These are phyloP conservation scores for Spinibarbus caldwelli DNA, from an alignment of 2,797 vertebrate species.

Conservation along the genomic window DNA sequence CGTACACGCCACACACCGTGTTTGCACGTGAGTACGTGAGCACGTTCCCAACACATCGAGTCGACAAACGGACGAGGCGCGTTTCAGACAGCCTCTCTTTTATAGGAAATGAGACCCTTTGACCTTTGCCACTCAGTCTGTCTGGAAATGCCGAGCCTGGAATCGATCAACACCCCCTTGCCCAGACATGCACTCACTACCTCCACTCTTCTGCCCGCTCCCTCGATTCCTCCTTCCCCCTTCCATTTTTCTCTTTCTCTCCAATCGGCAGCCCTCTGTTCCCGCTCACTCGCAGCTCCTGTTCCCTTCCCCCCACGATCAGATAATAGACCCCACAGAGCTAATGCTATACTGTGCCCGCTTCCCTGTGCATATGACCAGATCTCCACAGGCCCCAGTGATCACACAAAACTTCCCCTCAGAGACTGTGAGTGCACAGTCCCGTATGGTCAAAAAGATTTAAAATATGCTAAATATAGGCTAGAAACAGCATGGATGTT, in stretches of 20 bases:
- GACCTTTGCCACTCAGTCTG: constrained; percentile 77
- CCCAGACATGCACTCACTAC: constrained; percentile 68
- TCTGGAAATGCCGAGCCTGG: constrained; percentile 78
- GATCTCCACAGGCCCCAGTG: no score
- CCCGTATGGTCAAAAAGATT: not conserved
- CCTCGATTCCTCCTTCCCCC: constrained; percentile 49
- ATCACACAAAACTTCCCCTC: not conserved
- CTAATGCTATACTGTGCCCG: constrained; percentile 50
- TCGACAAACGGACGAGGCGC: constrained; percentile 55
- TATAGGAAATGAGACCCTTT: constrained; percentile 78
- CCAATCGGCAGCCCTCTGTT: constrained; percentile 45
- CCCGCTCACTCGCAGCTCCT: constrained; percentile 57
- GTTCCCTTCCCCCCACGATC: constrained; percentile 63
- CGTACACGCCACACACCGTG: not conserved
- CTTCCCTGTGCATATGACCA: no score
- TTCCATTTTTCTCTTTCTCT: constrained; percentile 53
- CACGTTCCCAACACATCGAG: constrained; percentile 6
- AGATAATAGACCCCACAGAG: constrained; percentile 62
- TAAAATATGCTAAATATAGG: not conserved
- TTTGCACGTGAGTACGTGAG: constrained; percentile 38
- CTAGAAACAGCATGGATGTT: not conserved
- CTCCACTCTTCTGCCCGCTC: constrained; percentile 47
- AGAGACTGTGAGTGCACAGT: not conserved
- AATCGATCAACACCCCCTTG: constrained; percentile 74
- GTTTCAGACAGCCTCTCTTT: constrained; percentile 68